Conservation (phyloP, 2,797 vertebrate species). For the Steatocranus sp. region DNA sequence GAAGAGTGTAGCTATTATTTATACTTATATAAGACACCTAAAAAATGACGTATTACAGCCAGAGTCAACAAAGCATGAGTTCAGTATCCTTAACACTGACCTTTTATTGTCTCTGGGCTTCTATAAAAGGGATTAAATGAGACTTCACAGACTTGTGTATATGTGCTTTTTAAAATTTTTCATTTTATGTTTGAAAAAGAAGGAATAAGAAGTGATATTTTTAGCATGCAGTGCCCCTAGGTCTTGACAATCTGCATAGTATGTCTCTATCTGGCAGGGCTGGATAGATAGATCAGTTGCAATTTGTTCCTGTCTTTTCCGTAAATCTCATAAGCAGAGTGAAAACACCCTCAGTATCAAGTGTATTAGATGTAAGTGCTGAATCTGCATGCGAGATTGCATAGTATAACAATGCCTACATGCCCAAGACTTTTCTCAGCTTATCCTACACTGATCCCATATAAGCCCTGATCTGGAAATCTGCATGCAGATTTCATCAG, state of each 20-base stretch:
- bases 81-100: neutral
- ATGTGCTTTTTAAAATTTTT: neutral
- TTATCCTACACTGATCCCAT: conserved; percentile 5
- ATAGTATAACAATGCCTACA: neutral
- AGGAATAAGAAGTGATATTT: neutral
- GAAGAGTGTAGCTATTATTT: neutral
- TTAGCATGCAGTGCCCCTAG: neutral
- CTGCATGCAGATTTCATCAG: conserved; percentile 1
- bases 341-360: neutral
- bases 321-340: conserved; percentile 10
- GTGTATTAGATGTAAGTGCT: conserved; percentile 21
- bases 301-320: conserved; percentile 16
- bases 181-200: neutral
- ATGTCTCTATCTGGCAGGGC: neutral
- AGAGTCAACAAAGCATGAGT: neutral
- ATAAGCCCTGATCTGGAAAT: conserved; percentile 16
- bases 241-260: neutral
- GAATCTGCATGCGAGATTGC: conserved; percentile 14
- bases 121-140: neutral
- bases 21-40: neutral
- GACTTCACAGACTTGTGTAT: neutral
- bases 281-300: conserved; percentile 20
- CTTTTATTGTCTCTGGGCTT: neutral
- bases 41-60: neutral
- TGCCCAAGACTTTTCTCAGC: neutral